Evolutionary conservation across 2,797 vertebrate species (phyloP).

Genomic region (Cygnus olor): DNA sequence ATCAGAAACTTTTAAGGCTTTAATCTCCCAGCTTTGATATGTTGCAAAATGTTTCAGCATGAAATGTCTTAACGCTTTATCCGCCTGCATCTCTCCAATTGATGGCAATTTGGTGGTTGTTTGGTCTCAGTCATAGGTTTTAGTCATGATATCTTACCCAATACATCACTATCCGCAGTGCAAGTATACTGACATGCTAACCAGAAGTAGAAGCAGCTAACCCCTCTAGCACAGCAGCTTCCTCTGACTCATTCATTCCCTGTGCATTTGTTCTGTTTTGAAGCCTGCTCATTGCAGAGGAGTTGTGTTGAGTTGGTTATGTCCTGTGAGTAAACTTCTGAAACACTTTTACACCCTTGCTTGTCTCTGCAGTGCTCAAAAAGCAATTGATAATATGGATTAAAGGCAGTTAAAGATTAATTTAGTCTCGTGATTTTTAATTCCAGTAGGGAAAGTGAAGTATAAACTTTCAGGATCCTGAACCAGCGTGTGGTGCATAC

Average conservation of each 20-base stretch:
- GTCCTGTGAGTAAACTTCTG: not conserved
- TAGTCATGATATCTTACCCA: accelerated
- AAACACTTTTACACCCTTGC: not conserved
- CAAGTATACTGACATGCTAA: accelerated
- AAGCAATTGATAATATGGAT: not conserved
- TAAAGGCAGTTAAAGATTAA: not conserved
- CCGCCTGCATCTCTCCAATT: not conserved
- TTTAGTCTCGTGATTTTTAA: not conserved
- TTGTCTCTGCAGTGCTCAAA: not conserved
- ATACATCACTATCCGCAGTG: accelerated
- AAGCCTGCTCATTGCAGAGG: not conserved
- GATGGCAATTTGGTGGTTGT: not conserved
- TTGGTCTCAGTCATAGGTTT: not conserved
- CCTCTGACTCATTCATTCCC: not conserved
- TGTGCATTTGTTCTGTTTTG: not conserved
- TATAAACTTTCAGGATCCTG: not conserved
- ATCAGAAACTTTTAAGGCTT: slow-evolving; percentile 9
- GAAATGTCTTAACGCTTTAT: not conserved
- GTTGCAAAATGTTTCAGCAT: not conserved
- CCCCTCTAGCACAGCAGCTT: not conserved
- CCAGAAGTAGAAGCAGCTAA: not conserved
- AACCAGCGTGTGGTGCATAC: not conserved
- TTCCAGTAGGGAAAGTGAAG: not conserved
- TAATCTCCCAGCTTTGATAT: not conserved
- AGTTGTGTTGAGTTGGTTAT: accelerated